Conservation (phyloP, 1,140 invertebrate genomes). For the Formica exsecta region DNA sequence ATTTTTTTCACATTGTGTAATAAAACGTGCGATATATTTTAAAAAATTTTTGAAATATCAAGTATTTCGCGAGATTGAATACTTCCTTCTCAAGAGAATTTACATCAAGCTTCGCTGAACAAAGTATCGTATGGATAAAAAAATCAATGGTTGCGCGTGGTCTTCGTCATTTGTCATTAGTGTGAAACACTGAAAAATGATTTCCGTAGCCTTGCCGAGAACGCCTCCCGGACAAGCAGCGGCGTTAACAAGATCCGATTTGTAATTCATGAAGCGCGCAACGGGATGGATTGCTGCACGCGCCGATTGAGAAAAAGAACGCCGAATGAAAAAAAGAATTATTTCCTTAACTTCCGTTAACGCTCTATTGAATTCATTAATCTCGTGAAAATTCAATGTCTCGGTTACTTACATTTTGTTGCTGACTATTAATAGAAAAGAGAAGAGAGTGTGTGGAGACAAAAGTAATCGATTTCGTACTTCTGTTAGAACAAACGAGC, state of each 20-base stretch:
- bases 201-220: constrained; percentile 19
- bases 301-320: constrained; percentile 40
- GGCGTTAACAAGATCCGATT: constrained; percentile 73
- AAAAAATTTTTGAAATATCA: not conserved
- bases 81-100: not conserved
- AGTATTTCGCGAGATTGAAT: not conserved
- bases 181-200: constrained; percentile 54
- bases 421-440: constrained; percentile 12
- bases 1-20: not conserved
- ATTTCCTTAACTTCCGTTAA: constrained; percentile 17
- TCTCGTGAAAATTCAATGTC: constrained; percentile 47
- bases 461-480: not conserved
- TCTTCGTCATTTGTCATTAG: constrained; percentile 37
- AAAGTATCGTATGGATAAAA: not conserved
- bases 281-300: constrained; percentile 51
- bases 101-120: not conserved
- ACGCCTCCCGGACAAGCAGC: constrained; percentile 8
- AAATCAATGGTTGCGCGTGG: constrained; percentile 18
- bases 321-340: constrained; percentile 43
- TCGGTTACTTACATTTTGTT: constrained; percentile 43
- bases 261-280: constrained; percentile 80
- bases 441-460: not conserved
- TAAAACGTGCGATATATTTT: not conserved
- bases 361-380: constrained; percentile 65
- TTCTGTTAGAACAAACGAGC: not conserved